Evolutionary conservation across 2,113 vertebrate genomes (phyloP).

Genomic region (Grammomys surdaster): DNA sequence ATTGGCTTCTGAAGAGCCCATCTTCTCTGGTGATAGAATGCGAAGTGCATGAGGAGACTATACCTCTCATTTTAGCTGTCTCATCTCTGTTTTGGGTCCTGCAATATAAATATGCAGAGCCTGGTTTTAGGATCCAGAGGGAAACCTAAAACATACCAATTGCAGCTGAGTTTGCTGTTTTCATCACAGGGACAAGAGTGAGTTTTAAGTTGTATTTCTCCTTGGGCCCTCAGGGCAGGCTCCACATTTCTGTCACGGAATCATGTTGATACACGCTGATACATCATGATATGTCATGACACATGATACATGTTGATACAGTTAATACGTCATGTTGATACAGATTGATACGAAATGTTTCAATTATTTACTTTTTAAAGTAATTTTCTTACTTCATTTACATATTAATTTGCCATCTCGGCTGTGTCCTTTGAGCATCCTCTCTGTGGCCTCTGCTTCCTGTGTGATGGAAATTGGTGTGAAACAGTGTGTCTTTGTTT

Average conservation of each 20-base stretch:
- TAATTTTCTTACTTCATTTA: not conserved
- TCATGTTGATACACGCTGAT: not conserved
- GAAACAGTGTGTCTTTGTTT: not conserved
- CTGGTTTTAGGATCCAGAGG: not conserved
- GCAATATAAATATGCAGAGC: not conserved
- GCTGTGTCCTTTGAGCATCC: not conserved
- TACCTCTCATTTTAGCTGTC: not conserved
- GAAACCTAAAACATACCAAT: not conserved
- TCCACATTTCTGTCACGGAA: not conserved
- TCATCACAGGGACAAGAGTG: not conserved
- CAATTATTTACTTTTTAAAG: not conserved
- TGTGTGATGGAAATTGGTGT: not conserved
- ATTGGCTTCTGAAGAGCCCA: not conserved
- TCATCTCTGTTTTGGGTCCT: not conserved
- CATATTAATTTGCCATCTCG: not conserved
- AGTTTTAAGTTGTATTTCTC: not conserved
- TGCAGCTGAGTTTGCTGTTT: not conserved
- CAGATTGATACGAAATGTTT: not conserved
- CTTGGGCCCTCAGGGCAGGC: not conserved
- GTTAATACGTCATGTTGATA: no score
- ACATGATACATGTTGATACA: no score
- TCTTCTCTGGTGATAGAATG: not conserved
- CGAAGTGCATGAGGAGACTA: not conserved
- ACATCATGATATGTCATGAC: no score
- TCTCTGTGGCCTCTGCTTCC: not conserved